Base-by-base conservation (phyloP, 2,797 vertebrate species). In the Phalanger gymnotis region DNA sequence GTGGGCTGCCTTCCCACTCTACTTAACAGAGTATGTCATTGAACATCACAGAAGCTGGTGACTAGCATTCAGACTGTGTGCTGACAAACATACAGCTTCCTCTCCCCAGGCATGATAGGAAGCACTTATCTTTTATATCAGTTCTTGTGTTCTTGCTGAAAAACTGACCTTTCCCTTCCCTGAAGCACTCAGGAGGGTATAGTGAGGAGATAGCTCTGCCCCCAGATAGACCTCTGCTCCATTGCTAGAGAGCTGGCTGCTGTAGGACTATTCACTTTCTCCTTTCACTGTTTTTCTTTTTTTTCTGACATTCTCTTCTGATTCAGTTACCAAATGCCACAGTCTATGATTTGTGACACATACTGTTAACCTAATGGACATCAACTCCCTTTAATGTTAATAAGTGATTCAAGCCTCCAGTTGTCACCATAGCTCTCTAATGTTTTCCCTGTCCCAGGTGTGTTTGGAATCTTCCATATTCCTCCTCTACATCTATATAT, bases 21-120 rank as follows among this genome's bases (percentile, higher is more conserved):
- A 92, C 93, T 97, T 95, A 89, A 55, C 95, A 93, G 73, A 31
- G 0, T 34, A 58, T 27, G 92, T 87, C 66, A 47, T 25, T 81
- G 66, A 81, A 47, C 19, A 81, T 40, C 7, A 40, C 66, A 73
- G 66, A 73, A 40, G 31, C 31, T 61, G 31, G 31, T 14, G 13
- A 34, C 58, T 31, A 61, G 16, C 16, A 73, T 40, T 73, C 34
- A 47, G 66, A 47, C n/a, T 40, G 47, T 81, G 19, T 47, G 19
- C 66, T 81, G 66, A 81, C 66, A 81, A 25, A 40, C n/a, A 3
- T 81, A 47, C 19, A 9, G 25, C 55, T 6, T 34, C 56, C 57
- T 34, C 58, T 34, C 31, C 31, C 31, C 58, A 34, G 30, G 58
- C 12, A 40, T 27, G 40, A 25, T 47, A 87, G 73, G 22, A 87